Evolutionary conservation across 2,888 invertebrate species (phyloP), one percentile per base, ranked within the genome.

Genomic region (Cyclophora punctaria): DNA sequence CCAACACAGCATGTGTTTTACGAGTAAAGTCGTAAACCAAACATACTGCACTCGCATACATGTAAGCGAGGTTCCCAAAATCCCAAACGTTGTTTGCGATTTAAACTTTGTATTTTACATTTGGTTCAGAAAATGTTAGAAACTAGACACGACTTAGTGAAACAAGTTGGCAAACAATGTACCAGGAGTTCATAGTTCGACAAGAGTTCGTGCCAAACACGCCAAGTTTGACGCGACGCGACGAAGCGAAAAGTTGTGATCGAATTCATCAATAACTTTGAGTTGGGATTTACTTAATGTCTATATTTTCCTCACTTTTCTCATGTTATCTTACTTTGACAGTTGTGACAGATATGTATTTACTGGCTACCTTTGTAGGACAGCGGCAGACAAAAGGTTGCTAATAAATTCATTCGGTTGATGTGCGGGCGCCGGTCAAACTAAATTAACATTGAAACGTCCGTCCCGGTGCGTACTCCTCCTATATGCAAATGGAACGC

Each of bases 131-230:
- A 48, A 45, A 43, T 49, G 40, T 43, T 41, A 34, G 41, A 44
- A 47, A 44, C 44, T 47, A 50, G 48, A 48, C 34, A 45, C n/a
- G 44, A 46, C 41, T 34, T 48, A 37, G 45, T 42, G 48, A 44
- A 46, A 51, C 46, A 52, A 55, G 49, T 57, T 55, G 45, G 52
- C 51, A 58, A 60, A 58, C 64, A 57, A 54, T 50, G 53, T 61
- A 57, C 49, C 48, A 53, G 44, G 54, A 53, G 50, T 51, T 53
- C 57, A 58, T 52, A 57, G 51, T 54, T 58, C 35, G 48, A 51
- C 47, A 43, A 48, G 42, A 56, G 59, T 52, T 56, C 7, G 45
- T n/a, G 44, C 37, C 45, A 47, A 53, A 50, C 55, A 58, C 50
- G 51, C 47, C 53, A 56, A 60, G 55, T 60, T 58, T 5, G 47